Percentiles rank a stretch among this genome's conserved stretches.
phyloP scores from a whole-genome alignment of 2,797 vertebrate species.

The Dromococcyx pavoninus region DNA sequence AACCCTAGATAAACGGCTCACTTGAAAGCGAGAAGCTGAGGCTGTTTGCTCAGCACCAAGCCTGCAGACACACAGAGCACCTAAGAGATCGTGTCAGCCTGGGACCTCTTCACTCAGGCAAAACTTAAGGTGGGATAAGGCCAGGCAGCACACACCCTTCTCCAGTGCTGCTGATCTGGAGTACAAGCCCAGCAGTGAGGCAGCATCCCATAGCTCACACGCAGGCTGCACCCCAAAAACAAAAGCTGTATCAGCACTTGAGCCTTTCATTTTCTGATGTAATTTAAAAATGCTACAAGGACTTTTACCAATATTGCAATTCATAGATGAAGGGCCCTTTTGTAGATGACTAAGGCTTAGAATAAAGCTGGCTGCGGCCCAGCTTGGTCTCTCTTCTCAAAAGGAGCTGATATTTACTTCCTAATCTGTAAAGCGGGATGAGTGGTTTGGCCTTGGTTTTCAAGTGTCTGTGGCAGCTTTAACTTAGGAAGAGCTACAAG shows the following conservation, averaged over 20 bases:
- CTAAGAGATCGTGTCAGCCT: neutral
- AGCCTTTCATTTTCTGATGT: neutral
- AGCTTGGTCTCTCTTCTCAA: neutral
- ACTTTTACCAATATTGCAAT: neutral
- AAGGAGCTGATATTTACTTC: neutral
- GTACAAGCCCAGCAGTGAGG: neutral
- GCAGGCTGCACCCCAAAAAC: neutral
- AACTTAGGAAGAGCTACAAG: neutral
- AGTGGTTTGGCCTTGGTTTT: neutral
- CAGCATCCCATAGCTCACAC: accelerated
- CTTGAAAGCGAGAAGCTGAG: neutral
- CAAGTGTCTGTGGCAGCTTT: neutral
- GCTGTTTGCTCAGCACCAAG: neutral
- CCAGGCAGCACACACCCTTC: neutral
- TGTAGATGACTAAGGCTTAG: neutral
- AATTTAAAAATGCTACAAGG: neutral
- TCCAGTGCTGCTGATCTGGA: neutral
- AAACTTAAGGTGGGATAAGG: neutral
- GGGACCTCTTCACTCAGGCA: neutral
- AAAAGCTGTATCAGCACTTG: neutral
- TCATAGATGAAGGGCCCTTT: neutral
- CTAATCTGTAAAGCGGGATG: neutral
- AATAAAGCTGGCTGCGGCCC: neutral
- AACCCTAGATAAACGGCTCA: neutral
- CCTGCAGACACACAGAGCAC: neutral